Evolutionary conservation across 2,888 invertebrate genomes (phyloP), one percentile per base, ranked within the genome.

Genomic region (Oscheius sp.): DNA sequence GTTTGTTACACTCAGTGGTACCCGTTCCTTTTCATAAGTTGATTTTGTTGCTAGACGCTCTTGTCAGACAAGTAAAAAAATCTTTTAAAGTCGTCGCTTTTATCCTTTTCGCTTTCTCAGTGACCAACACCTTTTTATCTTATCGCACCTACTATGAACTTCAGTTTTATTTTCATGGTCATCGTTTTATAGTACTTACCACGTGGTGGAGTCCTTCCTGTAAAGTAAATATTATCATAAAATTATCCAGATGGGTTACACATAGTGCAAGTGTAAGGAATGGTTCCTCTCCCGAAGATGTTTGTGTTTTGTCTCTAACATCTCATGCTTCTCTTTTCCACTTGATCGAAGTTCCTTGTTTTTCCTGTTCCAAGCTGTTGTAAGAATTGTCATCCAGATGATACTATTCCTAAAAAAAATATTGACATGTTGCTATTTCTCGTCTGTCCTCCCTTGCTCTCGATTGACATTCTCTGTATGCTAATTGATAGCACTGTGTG

Each of bases 401-500:
- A 35, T 35, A 35, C 35, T 9, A 35, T 35, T 35, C 9, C 35
- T 35, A 6, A 35, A 35, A 49, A 49, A 35, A 35, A 35, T 35
- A 35, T 35, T 35, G 35, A 35, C 35, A 35, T 9, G 9, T 6
- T 35, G 35, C 9, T 35, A 35, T 35, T 35, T 35, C 3, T 35
- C 35, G 35, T 35, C 35, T 35, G 35, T 3, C 5, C 35, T 6
- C 9, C 9, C 35, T 35, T 35, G 35, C 35, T 35, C 35, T 35
- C 35, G 9, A 35, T 9, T 35, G 35, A 9, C 35, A 35, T 49
- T 49, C 49, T 49, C 35, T 52, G 52, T 66, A 66, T 66, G 66
- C 66, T 66, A 66, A 66, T 66, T 49, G 66, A 66, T 66, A 66
- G 52, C 66, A 63, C 35, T 35, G 43, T 63, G 58, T 58, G 66